These are phyloP conservation scores for Emydocephalus ijimae DNA, from an alignment of 2,113 vertebrate genomes.

Conservation along the genomic window DNA sequence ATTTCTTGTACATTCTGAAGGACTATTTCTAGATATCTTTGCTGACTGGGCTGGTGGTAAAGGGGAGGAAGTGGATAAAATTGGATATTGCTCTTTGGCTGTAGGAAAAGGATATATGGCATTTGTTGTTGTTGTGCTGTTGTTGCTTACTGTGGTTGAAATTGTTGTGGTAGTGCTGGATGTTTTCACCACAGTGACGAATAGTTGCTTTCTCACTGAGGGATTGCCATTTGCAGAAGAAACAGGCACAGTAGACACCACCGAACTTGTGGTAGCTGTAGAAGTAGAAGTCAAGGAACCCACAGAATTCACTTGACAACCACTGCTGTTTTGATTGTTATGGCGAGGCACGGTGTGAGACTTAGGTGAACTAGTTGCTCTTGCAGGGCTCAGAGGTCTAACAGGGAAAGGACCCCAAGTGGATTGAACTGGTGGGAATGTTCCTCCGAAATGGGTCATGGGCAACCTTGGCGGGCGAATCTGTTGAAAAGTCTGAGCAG, in stretches of 20 bases:
- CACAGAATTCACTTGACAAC: constrained; percentile 75
- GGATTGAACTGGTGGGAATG: constrained; percentile 91
- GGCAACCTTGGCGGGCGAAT: constrained; percentile 95
- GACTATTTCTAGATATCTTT: constrained; percentile 71
- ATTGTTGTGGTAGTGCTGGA: constrained; percentile 74
- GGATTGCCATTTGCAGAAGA: constrained; percentile 73
- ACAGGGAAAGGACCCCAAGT: constrained; percentile 98
- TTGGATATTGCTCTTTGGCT: constrained; percentile 80
- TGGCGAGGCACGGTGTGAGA: constrained; percentile 85
- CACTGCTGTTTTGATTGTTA: constrained; percentile 79
- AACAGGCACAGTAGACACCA: constrained; percentile 72
- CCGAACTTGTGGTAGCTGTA: constrained; percentile 68
- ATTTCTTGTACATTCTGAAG: constrained; percentile 64
- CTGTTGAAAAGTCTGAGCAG: constrained; percentile 98
- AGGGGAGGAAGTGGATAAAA: constrained; percentile 74
- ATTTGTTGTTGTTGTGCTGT: constrained; percentile 69
- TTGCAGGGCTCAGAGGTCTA: constrained; percentile 91
- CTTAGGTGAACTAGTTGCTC: constrained; percentile 93
- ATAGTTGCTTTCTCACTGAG: constrained; percentile 93
- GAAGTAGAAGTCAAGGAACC: constrained; percentile 72
- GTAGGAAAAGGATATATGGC: constrained; percentile 75
- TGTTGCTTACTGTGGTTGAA: constrained; percentile 75
- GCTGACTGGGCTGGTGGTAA: constrained; percentile 71
- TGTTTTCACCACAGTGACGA: constrained; percentile 86
- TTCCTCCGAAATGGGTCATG: constrained; percentile 98